Percentiles rank a stretch among this genome's conserved stretches.
Evolutionary conservation across 2,888 invertebrate species (phyloP).

Genomic region (Pandemis cinnamomeana): DNA sequence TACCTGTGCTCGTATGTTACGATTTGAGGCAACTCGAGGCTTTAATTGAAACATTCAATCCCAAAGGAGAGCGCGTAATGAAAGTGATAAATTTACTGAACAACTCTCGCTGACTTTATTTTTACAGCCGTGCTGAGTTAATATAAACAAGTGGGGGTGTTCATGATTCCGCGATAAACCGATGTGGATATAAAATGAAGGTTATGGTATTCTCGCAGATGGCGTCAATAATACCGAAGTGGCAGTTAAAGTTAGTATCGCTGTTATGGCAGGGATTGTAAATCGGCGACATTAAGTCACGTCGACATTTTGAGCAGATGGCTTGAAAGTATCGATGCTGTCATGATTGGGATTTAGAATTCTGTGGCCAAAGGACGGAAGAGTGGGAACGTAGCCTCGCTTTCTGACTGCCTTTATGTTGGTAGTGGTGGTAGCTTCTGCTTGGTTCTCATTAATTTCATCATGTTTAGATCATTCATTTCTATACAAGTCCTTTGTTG

Average conservation of each 20-base stretch:
- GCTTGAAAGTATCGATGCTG: not conserved
- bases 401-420: too few relatives aligned
- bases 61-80: conserved; percentile 47
- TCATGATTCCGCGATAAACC: conserved; percentile 55
- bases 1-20: conserved; percentile 22
- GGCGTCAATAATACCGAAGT: conserved; percentile 70
- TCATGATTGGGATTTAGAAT: not conserved
- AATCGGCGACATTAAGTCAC: conserved; percentile 64
- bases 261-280: conserved; percentile 66
- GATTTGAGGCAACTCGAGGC: conserved; percentile 22
- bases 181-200: conserved; percentile 57
- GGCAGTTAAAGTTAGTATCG: conserved; percentile 62
- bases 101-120: conserved; percentile 37
- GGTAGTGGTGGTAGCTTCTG: too few relatives aligned
- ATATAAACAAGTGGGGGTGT: conserved; percentile 41
- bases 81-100: conserved; percentile 51
- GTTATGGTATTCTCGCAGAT: conserved; percentile 60
- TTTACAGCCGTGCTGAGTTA: conserved; percentile 34
- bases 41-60: conserved; percentile 54
- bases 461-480: too few relatives aligned
- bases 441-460: too few relatives aligned
- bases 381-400: not conserved
- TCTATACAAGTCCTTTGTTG: too few relatives aligned
- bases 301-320: conserved; percentile 10
- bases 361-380: not conserved